phyloP scores from a whole-genome alignment of 2,113 vertebrate genomes.

The Colius striatus region DNA sequence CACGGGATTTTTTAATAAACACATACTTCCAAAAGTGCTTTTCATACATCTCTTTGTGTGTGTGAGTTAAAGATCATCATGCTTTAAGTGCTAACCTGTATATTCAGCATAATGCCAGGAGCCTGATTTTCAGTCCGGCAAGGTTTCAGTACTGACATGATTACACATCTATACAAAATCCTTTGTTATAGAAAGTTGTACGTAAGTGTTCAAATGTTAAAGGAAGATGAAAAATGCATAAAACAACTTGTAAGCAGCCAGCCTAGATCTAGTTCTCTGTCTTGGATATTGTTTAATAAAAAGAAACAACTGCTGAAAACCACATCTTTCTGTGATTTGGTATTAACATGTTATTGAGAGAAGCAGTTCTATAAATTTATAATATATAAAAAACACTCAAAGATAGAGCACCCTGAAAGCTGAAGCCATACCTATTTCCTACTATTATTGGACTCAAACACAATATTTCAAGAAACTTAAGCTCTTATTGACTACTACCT shows the following conservation, averaged over 20 bases:
- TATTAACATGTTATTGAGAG: not conserved
- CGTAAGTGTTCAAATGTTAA: not conserved
- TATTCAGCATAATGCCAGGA: not conserved
- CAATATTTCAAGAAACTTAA: not conserved
- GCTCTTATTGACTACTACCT: not conserved
- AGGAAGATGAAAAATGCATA: not conserved
- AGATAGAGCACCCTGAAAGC: not conserved
- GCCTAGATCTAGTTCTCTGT: not conserved
- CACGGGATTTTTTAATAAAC: not conserved
- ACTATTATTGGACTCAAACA: not conserved
- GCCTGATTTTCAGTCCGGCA: not conserved
- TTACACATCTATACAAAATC: not conserved
- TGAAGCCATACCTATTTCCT: not conserved
- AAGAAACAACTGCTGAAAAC: not conserved
- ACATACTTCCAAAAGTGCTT: accelerated
- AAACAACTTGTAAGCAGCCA: not conserved
- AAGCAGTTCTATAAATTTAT: not conserved
- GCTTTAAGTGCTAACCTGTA: not conserved
- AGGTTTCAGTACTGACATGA: not conserved
- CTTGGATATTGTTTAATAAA: not conserved
- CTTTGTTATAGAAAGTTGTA: not conserved
- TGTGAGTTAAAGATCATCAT: not conserved
- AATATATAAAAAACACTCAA: not conserved
- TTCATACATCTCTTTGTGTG: not conserved
- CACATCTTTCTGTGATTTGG: not conserved